Percentiles rank a stretch among this genome's conserved stretches.
Conservation (phyloP, 2,797 vertebrate species). For the Brachyalestes nurse region DNA sequence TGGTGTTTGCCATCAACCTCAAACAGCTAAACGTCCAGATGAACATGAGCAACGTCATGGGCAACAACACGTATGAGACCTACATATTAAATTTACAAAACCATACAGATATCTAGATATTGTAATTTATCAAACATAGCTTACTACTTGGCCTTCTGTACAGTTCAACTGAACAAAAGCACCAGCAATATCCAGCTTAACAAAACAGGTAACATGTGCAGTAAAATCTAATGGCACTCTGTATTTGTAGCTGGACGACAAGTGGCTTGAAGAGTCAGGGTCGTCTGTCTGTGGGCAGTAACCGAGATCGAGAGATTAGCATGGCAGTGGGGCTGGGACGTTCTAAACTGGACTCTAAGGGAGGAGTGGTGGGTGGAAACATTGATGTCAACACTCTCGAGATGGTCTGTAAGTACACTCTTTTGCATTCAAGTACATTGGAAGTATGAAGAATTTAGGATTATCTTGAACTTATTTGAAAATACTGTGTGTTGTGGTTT, state of each 20-base stretch:
- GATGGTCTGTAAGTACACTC: conserved; percentile 96
- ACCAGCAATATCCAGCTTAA: background rate
- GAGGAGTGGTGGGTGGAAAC: conserved; percentile 97
- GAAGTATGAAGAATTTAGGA: conserved; percentile 22
- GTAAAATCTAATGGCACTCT: background rate
- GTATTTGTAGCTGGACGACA: conserved; percentile 89
- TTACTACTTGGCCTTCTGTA: background rate
- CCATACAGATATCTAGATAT: background rate
- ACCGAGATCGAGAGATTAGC: conserved; percentile 95
- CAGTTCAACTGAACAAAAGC: background rate
- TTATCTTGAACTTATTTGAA: background rate
- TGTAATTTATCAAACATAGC: background rate
- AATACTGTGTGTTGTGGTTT: background rate
- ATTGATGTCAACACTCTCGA: conserved; percentile 98
- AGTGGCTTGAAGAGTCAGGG: conserved; percentile 98
- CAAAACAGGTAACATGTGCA: background rate
- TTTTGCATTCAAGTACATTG: background rate
- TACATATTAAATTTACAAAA: background rate
- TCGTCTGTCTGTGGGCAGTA: conserved; percentile 95
- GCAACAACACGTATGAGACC: conserved; percentile 93
- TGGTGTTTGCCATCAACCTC: conserved; percentile 97
- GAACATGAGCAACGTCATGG: conserved; percentile 99
- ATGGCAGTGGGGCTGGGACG: conserved; percentile 97
- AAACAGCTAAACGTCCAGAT: conserved; percentile 97
- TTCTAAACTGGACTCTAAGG: conserved; percentile 97